Conservation (phyloP, 2,888 invertebrate genomes). For the Cerastis leucographa region DNA sequence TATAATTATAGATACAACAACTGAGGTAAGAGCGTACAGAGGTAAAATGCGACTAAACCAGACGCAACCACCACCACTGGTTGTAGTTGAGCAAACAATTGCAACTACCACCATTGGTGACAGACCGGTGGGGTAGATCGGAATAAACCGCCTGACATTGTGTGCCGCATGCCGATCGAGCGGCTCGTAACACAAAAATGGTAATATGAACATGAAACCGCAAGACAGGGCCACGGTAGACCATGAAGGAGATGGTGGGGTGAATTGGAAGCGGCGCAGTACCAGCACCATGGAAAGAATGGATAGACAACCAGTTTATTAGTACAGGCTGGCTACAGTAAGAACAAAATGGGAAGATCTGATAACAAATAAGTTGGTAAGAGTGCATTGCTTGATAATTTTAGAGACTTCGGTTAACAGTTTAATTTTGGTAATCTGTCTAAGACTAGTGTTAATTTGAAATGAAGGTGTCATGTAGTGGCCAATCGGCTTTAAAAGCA, state of each 20-base stretch:
- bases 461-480: neutral
- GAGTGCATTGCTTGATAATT: neutral
- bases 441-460: neutral
- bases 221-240: neutral
- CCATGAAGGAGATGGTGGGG: neutral
- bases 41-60: too few relatives aligned
- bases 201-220: neutral
- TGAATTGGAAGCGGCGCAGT: neutral
- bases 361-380: neutral
- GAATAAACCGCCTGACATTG: too few relatives aligned
- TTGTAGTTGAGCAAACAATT: too few relatives aligned
- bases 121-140: too few relatives aligned
- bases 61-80: too few relatives aligned
- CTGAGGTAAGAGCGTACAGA: too few relatives aligned
- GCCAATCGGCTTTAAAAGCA: neutral
- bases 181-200: neutral
- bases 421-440: neutral
- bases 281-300: neutral
- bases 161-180: neutral
- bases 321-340: neutral
- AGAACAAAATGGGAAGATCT: neutral
- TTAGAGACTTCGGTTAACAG: neutral
- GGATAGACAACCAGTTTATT: neutral
- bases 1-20: neutral
- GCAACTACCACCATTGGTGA: too few relatives aligned